phyloP scores from a whole-genome alignment of 2,888 invertebrate species.

The Apoda limacodes region DNA sequence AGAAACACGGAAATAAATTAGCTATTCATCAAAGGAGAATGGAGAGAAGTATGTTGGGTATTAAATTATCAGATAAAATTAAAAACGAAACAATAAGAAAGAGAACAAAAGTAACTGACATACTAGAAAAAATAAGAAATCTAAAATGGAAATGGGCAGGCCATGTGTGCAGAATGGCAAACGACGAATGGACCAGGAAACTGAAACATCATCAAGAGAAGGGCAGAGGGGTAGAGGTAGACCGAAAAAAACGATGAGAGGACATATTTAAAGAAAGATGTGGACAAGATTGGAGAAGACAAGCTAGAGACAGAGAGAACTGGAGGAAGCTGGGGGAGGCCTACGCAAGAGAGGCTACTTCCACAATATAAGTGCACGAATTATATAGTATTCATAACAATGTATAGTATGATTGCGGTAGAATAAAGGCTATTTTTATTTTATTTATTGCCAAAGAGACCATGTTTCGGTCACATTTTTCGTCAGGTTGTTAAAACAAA shows the following conservation, averaged over 20 bases:
- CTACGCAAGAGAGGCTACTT: not conserved
- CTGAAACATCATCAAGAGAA: not conserved
- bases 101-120: not conserved
- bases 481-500: conserved; percentile 21
- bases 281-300: not conserved
- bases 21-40: not conserved
- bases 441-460: too few relatives aligned
- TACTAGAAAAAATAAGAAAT: not conserved
- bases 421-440: too few relatives aligned
- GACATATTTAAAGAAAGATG: not conserved
- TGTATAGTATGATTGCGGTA: too few relatives aligned
- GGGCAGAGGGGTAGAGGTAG: conserved; percentile 1
- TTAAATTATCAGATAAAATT: not conserved
- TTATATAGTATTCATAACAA: too few relatives aligned
- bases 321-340: conserved; percentile 1
- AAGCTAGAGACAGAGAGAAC: not conserved
- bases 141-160: conserved; percentile 1
- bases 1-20: conserved; percentile 4
- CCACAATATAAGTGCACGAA: too few relatives aligned
- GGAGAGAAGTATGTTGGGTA: not conserved
- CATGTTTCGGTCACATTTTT: too few relatives aligned
- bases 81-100: not conserved
- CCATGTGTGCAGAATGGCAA: not conserved
- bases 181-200: not conserved
- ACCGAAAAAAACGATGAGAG: conserved; percentile 1